Base-by-base conservation (phyloP, 2,113 vertebrate species). In the Cololabis saira region DNA sequence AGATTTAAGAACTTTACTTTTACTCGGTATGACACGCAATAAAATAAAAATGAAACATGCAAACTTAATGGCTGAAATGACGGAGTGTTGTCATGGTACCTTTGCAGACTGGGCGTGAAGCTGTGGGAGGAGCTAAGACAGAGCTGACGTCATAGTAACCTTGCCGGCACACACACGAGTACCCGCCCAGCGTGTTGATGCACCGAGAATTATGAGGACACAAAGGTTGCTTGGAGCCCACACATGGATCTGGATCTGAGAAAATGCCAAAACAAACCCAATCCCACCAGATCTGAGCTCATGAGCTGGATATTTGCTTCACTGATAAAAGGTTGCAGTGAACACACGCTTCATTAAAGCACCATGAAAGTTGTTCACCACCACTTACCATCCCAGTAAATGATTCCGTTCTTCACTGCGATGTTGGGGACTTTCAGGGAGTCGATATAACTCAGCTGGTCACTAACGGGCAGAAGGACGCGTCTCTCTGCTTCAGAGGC, bases 181-280 rank as follows among this genome's bases (percentile, higher is more conserved):
- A 88, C 15, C 86, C 92, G 57, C 78, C 82, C 76, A 92, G 68
- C 2, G 87, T 90, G 77, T 88, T 92, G 68, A 92, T 45, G 69
- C 92, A 93, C 18, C 84, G n/a, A 37, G 92, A 88, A 18, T 85
- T 57, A 22, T 1, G 52, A 7, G 86, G 53, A 74, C 92, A 93
- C 10, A 44, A 0, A n/a, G 56, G 15, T 12, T 14, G 44, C 0
- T 22, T 22, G 12, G 68, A 55, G 16, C 62, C 42, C 8, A 60
- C 40, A 44, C 91, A 93, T 30, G 88, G 48, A 78, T 92, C 89
- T 16, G 81, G 79, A 77, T 83, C 91, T 92, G 60, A 64, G 14
- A 52, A 52, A 52, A 12, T 0, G 21, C 5, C 30, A 59, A 18
- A 51, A 5, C 1, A 40, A 60, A 49, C 1, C 9, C 15, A 61